These are phyloP conservation scores for Hypomesus transpacificus DNA, from an alignment of 2,113 vertebrate genomes.

Conservation along the genomic window DNA sequence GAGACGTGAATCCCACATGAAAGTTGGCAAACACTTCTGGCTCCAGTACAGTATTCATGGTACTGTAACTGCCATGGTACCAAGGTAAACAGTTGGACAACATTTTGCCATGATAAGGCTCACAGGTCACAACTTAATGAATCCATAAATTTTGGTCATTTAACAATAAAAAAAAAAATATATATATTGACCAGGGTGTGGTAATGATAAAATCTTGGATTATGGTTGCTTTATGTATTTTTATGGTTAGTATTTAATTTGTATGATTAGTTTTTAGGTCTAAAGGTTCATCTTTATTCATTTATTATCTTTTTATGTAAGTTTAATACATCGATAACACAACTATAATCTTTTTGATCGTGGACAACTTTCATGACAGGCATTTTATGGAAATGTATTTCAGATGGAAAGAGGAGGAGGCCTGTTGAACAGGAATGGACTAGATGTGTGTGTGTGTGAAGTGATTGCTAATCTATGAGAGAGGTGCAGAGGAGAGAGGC, in stretches of 20 bases:
- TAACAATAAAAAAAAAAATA: too few species aligned
- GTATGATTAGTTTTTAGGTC: too few species aligned
- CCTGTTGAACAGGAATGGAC: constrained; percentile 1
- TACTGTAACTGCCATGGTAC: constrained; percentile 7
- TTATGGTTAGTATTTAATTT: too few species aligned
- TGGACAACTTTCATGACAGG: constrained; percentile 61
- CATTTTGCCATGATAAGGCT: not conserved
- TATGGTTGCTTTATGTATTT: too few species aligned
- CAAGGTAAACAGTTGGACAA: not conserved
- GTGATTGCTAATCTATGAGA: too few species aligned
- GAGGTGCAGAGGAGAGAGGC: too few species aligned
- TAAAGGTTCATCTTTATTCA: too few species aligned
- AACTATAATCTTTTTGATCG: not conserved
- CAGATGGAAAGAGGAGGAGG: constrained; percentile 14
- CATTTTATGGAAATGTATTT: constrained; percentile 31
- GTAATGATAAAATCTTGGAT: too few species aligned
- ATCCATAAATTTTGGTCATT: not conserved
- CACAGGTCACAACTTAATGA: not conserved
- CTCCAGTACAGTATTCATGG: constrained; percentile 23
- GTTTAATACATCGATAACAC: not conserved
- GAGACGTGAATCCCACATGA: constrained; percentile 62
- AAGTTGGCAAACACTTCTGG: constrained; percentile 48
- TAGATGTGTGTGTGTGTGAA: not conserved
- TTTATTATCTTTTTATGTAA: not conserved
- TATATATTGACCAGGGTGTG: too few species aligned